These are phyloP conservation scores for Pelecanoides urinatrix DNA, from an alignment of 2,113 vertebrate species.

Conservation along the genomic window DNA sequence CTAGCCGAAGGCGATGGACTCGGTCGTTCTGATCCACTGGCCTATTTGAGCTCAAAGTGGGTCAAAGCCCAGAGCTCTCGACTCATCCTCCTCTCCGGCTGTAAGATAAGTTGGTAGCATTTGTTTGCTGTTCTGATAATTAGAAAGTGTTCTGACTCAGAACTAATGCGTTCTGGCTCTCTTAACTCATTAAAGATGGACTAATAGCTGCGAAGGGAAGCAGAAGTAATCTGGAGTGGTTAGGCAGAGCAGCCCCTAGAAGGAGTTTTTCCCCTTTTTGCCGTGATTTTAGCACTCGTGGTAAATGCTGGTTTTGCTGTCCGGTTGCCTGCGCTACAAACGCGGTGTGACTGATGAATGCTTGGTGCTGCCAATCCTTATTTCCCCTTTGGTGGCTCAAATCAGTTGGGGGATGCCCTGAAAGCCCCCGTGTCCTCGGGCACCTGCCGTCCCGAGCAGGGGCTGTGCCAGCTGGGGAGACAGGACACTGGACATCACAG, in stretches of 20 bases:
- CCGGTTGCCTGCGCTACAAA: background rate
- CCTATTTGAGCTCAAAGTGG: conserved; percentile 48
- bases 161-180: conserved; percentile 64
- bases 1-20: background rate
- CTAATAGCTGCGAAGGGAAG: conserved; percentile 53
- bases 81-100: background rate
- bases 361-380: background rate
- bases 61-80: conserved; percentile 17
- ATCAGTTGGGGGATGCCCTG: background rate
- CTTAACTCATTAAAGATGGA: conserved; percentile 62
- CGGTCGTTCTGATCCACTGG: conserved; percentile 14
- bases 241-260: background rate
- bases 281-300: fast-evolving
- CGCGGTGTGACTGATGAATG: background rate
- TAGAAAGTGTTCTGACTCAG: conserved; percentile 63
- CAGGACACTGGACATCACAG: fast-evolving
- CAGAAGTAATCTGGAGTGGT: conserved; percentile 54
- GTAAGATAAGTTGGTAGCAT: conserved; percentile 30
- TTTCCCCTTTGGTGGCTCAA: background rate
- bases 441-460: background rate
- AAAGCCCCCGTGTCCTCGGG: fast-evolving
- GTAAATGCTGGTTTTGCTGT: background rate
- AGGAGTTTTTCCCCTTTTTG: background rate
- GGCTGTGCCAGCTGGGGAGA: background rate
- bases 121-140: conserved; percentile 45